Evolutionary conservation across 2,888 invertebrate genomes (phyloP).

Genomic region (Drosophila seclusa): DNA sequence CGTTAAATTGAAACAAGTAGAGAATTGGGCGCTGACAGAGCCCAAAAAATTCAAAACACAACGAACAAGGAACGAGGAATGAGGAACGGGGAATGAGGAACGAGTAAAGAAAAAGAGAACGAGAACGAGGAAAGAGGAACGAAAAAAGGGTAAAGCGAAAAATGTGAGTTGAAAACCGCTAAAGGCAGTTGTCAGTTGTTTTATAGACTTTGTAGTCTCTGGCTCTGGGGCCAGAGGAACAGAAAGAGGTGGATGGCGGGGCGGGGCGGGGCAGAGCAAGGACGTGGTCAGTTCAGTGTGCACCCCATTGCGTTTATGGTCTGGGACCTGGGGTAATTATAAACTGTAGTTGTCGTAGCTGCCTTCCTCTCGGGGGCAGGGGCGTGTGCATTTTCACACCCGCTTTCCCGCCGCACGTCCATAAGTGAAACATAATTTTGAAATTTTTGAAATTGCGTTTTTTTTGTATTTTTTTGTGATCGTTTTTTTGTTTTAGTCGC

Average conservation of each 20-base stretch:
- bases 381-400: slow-evolving; percentile 80
- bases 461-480: slow-evolving; percentile 17
- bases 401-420: slow-evolving; percentile 60
- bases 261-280: slow-evolving; percentile 27
- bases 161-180: slow-evolving; percentile 63
- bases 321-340: slow-evolving; percentile 67
- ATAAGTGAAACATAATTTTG: slow-evolving; percentile 54
- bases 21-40: slow-evolving; percentile 50
- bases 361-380: slow-evolving; percentile 28
- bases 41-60: slow-evolving; percentile 16
- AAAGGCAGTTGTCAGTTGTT: slow-evolving; percentile 63
- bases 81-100: neutral
- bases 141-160: slow-evolving; percentile 56
- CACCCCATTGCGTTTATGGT: slow-evolving; percentile 66
- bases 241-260: neutral
- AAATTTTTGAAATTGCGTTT: slow-evolving; percentile 16
- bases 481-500: neutral
- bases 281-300: slow-evolving; percentile 34
- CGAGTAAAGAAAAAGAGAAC: neutral
- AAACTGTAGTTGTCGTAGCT: slow-evolving; percentile 49
- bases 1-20: slow-evolving; percentile 71
- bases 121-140: neutral
- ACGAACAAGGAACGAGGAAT: slow-evolving; percentile 4
- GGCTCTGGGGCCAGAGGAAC: slow-evolving; percentile 8
- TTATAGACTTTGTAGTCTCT: slow-evolving; percentile 40